Evolutionary conservation across 2,797 vertebrate species (phyloP).

Genomic region (Propithecus deckenii): DNA sequence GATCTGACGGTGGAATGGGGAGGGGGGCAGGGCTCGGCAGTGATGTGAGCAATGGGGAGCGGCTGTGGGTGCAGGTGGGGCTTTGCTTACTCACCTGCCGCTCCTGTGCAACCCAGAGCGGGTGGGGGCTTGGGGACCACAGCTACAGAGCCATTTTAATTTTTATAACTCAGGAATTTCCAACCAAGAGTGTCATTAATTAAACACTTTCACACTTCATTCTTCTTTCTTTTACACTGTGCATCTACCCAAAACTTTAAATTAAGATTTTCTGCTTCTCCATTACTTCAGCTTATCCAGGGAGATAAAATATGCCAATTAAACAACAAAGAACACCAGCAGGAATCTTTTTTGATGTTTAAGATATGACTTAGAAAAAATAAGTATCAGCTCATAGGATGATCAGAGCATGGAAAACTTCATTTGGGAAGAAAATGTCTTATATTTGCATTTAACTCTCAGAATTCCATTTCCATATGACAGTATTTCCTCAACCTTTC

Average conservation of each 20-base stretch:
- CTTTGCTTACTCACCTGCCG: too few relatives aligned
- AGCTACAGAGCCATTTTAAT: background rate
- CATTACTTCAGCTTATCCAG: background rate
- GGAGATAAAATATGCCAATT: slow-evolving; percentile 39
- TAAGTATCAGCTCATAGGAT: background rate
- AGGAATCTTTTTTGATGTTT: background rate
- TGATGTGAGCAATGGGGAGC: too few relatives aligned
- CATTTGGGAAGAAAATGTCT: slow-evolving; percentile 40
- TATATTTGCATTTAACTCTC: background rate
- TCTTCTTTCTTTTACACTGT: background rate
- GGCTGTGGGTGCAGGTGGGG: too few relatives aligned
- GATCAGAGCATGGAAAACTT: background rate
- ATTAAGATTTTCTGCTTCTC: slow-evolving; percentile 23
- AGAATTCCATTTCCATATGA: background rate
- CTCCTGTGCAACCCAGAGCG: too few relatives aligned
- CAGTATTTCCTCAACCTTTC: background rate
- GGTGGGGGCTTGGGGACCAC: too few relatives aligned
- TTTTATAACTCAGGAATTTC: slow-evolving; percentile 50
- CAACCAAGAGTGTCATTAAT: background rate
- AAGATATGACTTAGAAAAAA: slow-evolving; percentile 22
- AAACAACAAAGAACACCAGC: background rate
- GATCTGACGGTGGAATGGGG: too few relatives aligned
- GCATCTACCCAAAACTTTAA: background rate
- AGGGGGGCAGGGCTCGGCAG: too few relatives aligned
- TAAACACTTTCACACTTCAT: background rate